A percentile compares a stretch with the other conserved stretches of the same genome.
phyloP scores from a whole-genome alignment of 2,113 vertebrate genomes.

The Burhinus oedicnemus region DNA sequence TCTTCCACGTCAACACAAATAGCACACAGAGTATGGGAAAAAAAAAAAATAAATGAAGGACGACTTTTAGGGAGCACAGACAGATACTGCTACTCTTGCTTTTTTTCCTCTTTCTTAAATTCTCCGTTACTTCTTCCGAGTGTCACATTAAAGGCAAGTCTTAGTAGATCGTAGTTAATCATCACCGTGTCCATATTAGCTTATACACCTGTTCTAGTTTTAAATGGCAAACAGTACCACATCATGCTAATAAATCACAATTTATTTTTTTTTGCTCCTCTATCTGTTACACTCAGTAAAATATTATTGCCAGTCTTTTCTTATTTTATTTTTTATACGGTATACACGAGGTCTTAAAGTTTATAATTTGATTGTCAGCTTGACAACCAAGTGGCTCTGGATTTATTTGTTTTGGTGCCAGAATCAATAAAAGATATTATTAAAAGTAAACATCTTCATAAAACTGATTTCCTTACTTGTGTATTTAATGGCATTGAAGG shows the following conservation, averaged over 20 bases:
- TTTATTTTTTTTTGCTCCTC: conserved; percentile 25
- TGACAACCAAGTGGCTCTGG: conserved; percentile 78
- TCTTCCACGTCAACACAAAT: conserved; percentile 83
- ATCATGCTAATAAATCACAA: conserved; percentile 77
- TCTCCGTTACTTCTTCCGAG: conserved; percentile 72
- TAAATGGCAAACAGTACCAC: conserved; percentile 78
- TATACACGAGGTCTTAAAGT: conserved; percentile 67
- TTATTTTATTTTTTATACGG: conserved; percentile 58
- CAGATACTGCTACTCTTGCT: conserved; percentile 77
- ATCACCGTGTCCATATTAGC: conserved; percentile 81
- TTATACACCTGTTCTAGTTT: conserved; percentile 82
- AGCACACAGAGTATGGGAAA: conserved; percentile 77
- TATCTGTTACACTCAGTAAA: conserved; percentile 71
- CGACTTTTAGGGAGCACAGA: conserved; percentile 85
- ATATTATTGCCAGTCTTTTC: conserved; percentile 70
- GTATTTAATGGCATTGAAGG: conserved; percentile 69
- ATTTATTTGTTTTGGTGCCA: conserved; percentile 76
- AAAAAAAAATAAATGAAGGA: conserved; percentile 69
- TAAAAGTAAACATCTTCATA: conserved; percentile 74
- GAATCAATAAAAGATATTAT: conserved; percentile 71
- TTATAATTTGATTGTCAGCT: conserved; percentile 78
- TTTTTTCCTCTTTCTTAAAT: conserved; percentile 13
- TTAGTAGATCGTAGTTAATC: conserved; percentile 85
- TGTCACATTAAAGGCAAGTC: conserved; percentile 78
- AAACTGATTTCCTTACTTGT: conserved; percentile 68